Conservation (phyloP, 1,140 invertebrate species). For the Euwallacea similis region DNA sequence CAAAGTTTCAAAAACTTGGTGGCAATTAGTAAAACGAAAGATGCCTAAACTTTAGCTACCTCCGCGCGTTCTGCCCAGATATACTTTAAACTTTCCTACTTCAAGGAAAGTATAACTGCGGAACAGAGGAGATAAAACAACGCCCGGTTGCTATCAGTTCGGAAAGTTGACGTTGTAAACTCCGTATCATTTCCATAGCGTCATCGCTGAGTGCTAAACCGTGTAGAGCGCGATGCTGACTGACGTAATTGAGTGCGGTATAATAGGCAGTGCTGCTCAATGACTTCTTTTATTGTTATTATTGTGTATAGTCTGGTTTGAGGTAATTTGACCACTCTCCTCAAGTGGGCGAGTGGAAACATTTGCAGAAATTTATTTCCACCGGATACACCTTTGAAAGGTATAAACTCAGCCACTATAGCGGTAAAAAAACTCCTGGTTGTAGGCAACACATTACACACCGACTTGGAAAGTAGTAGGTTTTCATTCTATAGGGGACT, state of each 20-base stretch:
- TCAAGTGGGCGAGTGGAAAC: too few relatives aligned
- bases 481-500: too few relatives aligned
- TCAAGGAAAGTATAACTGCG: conserved; percentile 15
- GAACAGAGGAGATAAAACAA: conserved; percentile 14
- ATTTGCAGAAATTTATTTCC: too few relatives aligned
- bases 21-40: conserved; percentile 4
- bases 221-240: background rate
- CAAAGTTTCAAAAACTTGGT: conserved; percentile 13
- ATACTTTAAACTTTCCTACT: conserved; percentile 11
- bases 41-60: conserved; percentile 1
- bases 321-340: too few relatives aligned
- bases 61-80: background rate
- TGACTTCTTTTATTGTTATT: too few relatives aligned
- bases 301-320: too few relatives aligned
- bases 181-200: conserved; percentile 15
- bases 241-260: background rate
- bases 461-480: too few relatives aligned
- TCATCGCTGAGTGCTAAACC: background rate
- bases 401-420: too few relatives aligned
- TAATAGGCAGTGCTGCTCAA: too few relatives aligned
- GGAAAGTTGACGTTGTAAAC: conserved; percentile 14
- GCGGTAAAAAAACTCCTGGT: too few relatives aligned
- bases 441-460: too few relatives aligned
- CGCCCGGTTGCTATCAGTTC: conserved; percentile 8
- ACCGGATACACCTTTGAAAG: too few relatives aligned